phyloP scores from a whole-genome alignment of 1,140 invertebrate species.

The Drosophila rhopaloa region DNA sequence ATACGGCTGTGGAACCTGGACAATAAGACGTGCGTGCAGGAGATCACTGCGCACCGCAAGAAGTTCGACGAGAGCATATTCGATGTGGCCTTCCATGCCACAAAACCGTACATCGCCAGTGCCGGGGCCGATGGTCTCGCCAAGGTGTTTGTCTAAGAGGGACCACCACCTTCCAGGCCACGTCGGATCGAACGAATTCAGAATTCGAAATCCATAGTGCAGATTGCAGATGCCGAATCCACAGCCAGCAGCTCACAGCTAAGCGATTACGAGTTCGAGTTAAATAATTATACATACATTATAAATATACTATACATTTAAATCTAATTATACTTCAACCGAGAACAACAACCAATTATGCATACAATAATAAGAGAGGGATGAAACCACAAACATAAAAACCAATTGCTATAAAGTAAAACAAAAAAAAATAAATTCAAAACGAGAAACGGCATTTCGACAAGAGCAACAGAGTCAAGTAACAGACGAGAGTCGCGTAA shows the following conservation, averaged over 20 bases:
- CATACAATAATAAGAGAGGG: conserved; percentile 43
- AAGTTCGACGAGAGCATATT: conserved; percentile 99
- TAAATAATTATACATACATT: conserved; percentile 79
- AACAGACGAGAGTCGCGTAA: conserved; percentile 28
- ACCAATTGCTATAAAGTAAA: conserved; percentile 21
- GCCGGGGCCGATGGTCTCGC: conserved; percentile 99
- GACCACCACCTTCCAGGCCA: conserved; percentile 5
- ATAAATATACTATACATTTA: conserved; percentile 73
- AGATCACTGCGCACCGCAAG: conserved; percentile 99
- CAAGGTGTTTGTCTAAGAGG: conserved; percentile 95
- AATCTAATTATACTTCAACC: conserved; percentile 72
- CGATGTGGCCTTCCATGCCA: conserved; percentile 99
- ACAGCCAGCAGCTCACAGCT: conserved; percentile 53
- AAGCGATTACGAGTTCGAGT: conserved; percentile 77
- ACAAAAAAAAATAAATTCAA: conserved; percentile 40
- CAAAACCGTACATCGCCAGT: conserved; percentile 98
- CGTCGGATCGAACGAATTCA: conserved; percentile 34
- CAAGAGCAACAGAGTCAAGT: conserved; percentile 38
- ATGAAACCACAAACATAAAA: conserved; percentile 10
- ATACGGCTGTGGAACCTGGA: conserved; percentile 99
- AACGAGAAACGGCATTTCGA: conserved; percentile 63
- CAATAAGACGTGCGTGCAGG: conserved; percentile 97
- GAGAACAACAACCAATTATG: conserved; percentile 62
- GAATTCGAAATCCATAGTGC: conserved; percentile 39
- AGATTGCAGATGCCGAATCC: conserved; percentile 28